Base-by-base conservation (phyloP, 2,113 vertebrate species). In the Phylloscopus whistleri region DNA sequence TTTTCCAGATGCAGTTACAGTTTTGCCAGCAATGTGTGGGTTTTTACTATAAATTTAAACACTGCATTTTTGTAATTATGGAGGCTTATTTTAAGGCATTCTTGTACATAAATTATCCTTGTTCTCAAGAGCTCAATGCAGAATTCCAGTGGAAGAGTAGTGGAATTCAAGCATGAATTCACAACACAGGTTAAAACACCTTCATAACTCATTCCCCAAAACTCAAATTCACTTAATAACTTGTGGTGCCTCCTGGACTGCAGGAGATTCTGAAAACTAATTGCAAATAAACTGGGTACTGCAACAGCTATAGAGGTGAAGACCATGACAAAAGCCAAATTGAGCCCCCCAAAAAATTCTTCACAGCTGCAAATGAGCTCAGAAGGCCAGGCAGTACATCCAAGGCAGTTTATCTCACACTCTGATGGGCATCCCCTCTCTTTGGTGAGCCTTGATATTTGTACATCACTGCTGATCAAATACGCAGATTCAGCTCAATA, bases 11-110 rank as follows among this genome's bases (percentile, higher is more conserved):
- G 98, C 96, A 94, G 93, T 37, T 88, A 91, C 69, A 87, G 96
- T 95, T 94, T 98, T 98, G 98, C 98, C 98, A 98, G 98, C 95
- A 97, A 96, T 95, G 97, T 99, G 98, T 97, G 98, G 99, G 97
- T 98, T 98, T 97, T 97, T 97, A 97, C 98, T 99, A 98, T 98
- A 98, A 99, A 99, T 98, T 98, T 98, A 99, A 99, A 99, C 99
- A 98, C 97, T 97, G 98, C 97, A 98, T 98, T 98, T 98, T 97
- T 98, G 98, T 98, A 98, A 98, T 98, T 98, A 98, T 95, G 97
- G 98, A 97, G 97, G 97, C 97, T 97, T 94, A 98, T 98, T 98
- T 98, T 98, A 98, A 98, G 98, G 88, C 92, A 95, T 94, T 93
- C 92, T 97, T 88, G 91, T 88, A 97, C 95, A 96, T 97, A 97